Evolutionary conservation across 2,797 vertebrate genomes (phyloP).

Genomic region (Microctenopoma steveboyesi): DNA sequence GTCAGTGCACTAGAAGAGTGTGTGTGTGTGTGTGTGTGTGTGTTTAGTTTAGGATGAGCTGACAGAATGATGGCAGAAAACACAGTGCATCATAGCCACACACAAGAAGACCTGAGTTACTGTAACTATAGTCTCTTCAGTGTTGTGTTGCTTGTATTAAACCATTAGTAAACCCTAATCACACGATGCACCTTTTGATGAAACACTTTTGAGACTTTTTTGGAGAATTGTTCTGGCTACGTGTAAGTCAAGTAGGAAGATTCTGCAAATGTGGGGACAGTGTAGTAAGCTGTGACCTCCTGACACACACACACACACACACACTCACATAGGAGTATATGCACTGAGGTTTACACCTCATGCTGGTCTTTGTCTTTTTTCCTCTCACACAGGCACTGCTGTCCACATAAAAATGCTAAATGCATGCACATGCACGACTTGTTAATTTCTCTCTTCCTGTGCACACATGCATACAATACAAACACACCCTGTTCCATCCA

Average conservation of each 20-base stretch:
- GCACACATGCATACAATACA: neutral
- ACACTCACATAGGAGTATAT: neutral
- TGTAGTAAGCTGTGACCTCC: constrained; percentile 1
- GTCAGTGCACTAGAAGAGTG: constrained; percentile 5
- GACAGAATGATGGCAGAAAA: constrained; percentile 23
- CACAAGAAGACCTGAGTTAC: neutral
- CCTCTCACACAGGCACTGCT: neutral
- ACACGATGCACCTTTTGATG: neutral
- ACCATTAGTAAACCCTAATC: too few relatives aligned
- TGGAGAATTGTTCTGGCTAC: neutral
- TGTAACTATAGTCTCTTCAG: neutral
- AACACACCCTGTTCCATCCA: neutral
- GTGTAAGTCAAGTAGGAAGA: neutral
- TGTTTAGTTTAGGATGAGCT: constrained; percentile 20
- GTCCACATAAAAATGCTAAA: neutral
- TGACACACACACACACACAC: constrained; percentile 9
- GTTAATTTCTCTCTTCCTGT: neutral
- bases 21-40: neutral
- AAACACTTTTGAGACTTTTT: neutral
- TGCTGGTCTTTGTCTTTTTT: neutral
- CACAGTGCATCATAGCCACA: neutral
- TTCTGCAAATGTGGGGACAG: constrained; percentile 4
- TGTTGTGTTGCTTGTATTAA: neutral
- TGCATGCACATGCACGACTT: neutral
- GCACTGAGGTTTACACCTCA: neutral